A percentile compares a stretch with the other conserved stretches of the same genome.
These are phyloP conservation scores for Benthochromis sp. DNA, from an alignment of 2,113 vertebrate genomes.

Conservation along the genomic window DNA sequence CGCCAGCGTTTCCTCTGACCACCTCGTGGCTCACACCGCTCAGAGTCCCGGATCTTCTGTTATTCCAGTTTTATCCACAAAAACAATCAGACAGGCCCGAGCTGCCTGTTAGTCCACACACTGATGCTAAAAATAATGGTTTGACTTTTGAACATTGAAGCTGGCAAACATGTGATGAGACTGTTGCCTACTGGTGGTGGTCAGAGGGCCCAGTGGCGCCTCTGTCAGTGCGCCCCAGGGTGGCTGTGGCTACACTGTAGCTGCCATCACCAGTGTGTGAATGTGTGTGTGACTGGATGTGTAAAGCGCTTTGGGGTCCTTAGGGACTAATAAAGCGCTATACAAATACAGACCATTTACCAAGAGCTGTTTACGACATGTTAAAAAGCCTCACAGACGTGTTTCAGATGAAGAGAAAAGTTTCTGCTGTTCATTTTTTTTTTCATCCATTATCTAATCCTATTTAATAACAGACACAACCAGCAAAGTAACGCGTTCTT, in stretches of 20 bases:
- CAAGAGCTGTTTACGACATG: neutral
- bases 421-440: neutral
- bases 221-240: neutral
- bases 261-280: fast-evolving
- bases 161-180: neutral
- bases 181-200: neutral
- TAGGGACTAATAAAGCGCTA: fast-evolving
- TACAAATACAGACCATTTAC: fast-evolving
- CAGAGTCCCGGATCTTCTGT: neutral
- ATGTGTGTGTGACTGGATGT: fast-evolving
- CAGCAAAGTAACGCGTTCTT: neutral
- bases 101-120: neutral
- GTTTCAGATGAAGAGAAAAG: neutral
- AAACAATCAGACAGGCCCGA: neutral
- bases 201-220: neutral
- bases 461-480: neutral
- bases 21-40: neutral
- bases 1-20: neutral
- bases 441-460: neutral
- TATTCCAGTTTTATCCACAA: neutral
- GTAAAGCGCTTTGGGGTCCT: neutral
- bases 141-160: neutral
- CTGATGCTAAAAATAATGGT: neutral
- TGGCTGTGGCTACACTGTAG: neutral
- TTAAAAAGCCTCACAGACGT: neutral